Base-by-base conservation (phyloP, 2,888 invertebrate genomes). In the Archips crataeganus region DNA sequence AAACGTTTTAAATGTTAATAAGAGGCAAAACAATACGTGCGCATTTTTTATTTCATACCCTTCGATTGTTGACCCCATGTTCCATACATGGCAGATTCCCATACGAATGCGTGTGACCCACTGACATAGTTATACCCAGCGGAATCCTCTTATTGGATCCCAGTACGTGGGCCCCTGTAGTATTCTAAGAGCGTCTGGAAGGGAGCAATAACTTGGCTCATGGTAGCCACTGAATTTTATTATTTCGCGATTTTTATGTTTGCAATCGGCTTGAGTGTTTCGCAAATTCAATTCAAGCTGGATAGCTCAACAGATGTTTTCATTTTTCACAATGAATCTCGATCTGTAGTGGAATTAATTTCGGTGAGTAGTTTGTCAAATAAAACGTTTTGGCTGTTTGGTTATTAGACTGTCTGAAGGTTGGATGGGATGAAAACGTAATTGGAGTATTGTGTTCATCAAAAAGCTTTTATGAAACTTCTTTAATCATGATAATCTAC, bases 71-170 rank as follows among this genome's bases (percentile, higher is more conserved):
- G 68, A 68, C 63, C 73, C 42, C 62, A 34, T 51, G n/a, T 47
- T 34, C 60, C 59, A 42, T 13, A 62, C 45, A 78, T 79, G 78
- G 76, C 68, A 71, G 66, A 57, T 63, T 65, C 65, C 49, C 74
- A 77, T 81, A 77, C 78, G 80, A 81, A 81, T 78, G 82, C 78
- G 79, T 85, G 87, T 85, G 87, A 84, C 88, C 88, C 75, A 87
- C 70, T 76, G 71, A 68, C 77, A 76, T 68, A 75, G 71, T 70
- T 79, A 47, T 39, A 39, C 57, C 9, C 51, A 2, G 13, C 42
- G 49, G 68, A 73, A 73, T 73, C 73, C 59, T 10, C 68, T 64
- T 73, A 69, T 73, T 73, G 63, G 73, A 73, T 69, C 68, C 57
- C 59, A 57, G 47, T 34, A 67, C 67, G 36, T 62, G 54, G 49